A percentile compares a stretch with the other conserved stretches of the same genome.
These are phyloP conservation scores for Tribolium madens DNA, from an alignment of 1,140 invertebrate genomes.

Conservation along the genomic window DNA sequence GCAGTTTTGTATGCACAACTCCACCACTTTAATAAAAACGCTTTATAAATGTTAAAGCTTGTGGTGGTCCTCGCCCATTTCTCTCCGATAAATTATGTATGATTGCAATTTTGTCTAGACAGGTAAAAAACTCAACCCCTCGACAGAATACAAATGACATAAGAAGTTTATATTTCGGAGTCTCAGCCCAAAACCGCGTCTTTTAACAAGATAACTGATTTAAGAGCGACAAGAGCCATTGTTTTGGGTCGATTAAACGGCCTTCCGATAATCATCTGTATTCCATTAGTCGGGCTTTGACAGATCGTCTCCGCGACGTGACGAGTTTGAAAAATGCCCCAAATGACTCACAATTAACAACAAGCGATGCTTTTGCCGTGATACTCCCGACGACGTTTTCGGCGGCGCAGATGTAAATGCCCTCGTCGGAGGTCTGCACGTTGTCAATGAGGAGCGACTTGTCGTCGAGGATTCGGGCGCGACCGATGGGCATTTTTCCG, in stretches of 20 bases:
- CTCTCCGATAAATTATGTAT: slow-evolving; percentile 18
- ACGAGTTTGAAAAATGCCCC: slow-evolving; percentile 17
- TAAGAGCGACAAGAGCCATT: slow-evolving; percentile 52
- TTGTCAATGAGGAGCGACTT: slow-evolving; percentile 81
- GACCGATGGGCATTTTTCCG: slow-evolving; percentile 82
- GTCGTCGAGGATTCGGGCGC: slow-evolving; percentile 80
- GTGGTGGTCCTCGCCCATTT: neutral
- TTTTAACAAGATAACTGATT: slow-evolving; percentile 57
- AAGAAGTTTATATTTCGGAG: slow-evolving; percentile 32
- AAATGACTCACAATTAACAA: slow-evolving; percentile 79
- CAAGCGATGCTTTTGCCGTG: slow-evolving; percentile 78
- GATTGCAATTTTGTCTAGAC: slow-evolving; percentile 46
- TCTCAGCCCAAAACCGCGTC: slow-evolving; percentile 23
- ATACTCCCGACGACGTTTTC: slow-evolving; percentile 83
- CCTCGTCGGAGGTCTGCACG: slow-evolving; percentile 82
- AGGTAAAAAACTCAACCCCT: slow-evolving; percentile 47
- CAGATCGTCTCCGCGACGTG: slow-evolving; percentile 12
- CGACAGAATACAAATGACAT: slow-evolving; percentile 55
- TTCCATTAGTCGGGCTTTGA: slow-evolving; percentile 43
- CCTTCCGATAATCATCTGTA: slow-evolving; percentile 46
- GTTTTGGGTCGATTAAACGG: slow-evolving; percentile 50
- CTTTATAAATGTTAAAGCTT: neutral
- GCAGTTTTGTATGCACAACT: neutral
- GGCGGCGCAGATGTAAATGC: slow-evolving; percentile 85
- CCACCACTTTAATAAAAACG: neutral